phyloP scores from a whole-genome alignment of 2,888 invertebrate genomes.

The Lepidocyrtinus sp. region DNA sequence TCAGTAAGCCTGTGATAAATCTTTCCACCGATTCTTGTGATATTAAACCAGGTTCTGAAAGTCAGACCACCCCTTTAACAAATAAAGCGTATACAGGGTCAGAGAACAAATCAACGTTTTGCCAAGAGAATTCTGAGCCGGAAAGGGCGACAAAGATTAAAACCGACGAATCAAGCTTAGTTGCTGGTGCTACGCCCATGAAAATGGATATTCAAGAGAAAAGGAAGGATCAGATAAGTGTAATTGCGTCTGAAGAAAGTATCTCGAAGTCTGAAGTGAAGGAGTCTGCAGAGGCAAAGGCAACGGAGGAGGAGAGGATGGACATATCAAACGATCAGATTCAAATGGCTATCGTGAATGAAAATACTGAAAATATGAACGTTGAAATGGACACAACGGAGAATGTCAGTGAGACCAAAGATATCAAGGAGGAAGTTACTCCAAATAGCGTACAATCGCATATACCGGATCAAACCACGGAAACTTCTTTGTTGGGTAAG shows the following conservation, averaged over 20 bases:
- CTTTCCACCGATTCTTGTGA: constrained; percentile 53
- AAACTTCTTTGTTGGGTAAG: too few species aligned
- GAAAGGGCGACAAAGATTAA: background rate
- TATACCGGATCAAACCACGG: too few species aligned
- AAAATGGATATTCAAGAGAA: background rate
- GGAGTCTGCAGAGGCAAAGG: background rate
- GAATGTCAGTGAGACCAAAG: too few species aligned
- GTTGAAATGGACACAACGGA: background rate
- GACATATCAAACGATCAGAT: constrained; percentile 1
- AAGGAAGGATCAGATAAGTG: too few species aligned
- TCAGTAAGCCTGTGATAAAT: constrained; percentile 53
- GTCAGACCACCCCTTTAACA: background rate
- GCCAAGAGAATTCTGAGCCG: background rate
- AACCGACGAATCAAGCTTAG: background rate
- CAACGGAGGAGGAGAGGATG: constrained; percentile 20
- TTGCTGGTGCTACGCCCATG: background rate
- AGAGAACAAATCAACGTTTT: background rate
- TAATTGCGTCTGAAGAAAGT: too few species aligned
- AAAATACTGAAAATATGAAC: too few species aligned
- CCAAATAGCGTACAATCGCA: too few species aligned
- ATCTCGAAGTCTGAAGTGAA: too few species aligned
- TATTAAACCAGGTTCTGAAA: constrained; percentile 45
- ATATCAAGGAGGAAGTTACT: too few species aligned
- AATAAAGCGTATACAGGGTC: background rate
- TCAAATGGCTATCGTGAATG: background rate